Base-by-base conservation (phyloP, 1,140 invertebrate species). In the Cotesia typhae region DNA sequence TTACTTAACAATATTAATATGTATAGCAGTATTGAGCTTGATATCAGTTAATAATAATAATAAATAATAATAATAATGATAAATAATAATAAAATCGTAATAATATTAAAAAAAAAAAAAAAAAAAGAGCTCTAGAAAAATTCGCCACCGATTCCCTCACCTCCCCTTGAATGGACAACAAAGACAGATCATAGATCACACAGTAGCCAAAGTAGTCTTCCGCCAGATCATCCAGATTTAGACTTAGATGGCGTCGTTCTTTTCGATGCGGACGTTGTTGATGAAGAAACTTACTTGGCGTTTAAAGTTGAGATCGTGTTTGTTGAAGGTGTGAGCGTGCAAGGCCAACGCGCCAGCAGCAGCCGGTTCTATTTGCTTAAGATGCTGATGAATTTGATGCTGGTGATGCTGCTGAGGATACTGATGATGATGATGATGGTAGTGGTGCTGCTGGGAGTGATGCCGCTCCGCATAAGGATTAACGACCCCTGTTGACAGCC, bases 261-360 rank as follows among this genome's bases (percentile, higher is more conserved):
- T 91, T 88, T 89, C 89, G 88, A 91, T 89, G 86, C 89, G 90
- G 84, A 91, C 91, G 89, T 92, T 90, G 90, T 92, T 90, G 87
- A 91, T 90, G 88, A 91, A 89, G 89, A 91, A 92, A 93, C 92
- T 93, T 93, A 93, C 92, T 93, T 93, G 91, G 85, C 91, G 90
- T 89, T 91, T 92, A 88, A 91, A 91, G 89, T 89, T 89, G 81
- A 83, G 70, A 77, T 90, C 90, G 87, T 88, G 87, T 84, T 90
- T 90, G 88, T 89, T 88, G 88, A 88, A 89, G 82, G 88, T 87
- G 81, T 89, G 89, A 77, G 85, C 81, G 73, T 84, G 82, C 12
- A 84, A 76, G 20, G 80, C 83, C 37, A 84, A 74, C 7, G 80
- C 82, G 55, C 84, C 85, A 80, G 86, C 86, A 81, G 88, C 82